Evolutionary conservation across 2,888 invertebrate species (phyloP).

Genomic region (Ochropleura leucogaster): DNA sequence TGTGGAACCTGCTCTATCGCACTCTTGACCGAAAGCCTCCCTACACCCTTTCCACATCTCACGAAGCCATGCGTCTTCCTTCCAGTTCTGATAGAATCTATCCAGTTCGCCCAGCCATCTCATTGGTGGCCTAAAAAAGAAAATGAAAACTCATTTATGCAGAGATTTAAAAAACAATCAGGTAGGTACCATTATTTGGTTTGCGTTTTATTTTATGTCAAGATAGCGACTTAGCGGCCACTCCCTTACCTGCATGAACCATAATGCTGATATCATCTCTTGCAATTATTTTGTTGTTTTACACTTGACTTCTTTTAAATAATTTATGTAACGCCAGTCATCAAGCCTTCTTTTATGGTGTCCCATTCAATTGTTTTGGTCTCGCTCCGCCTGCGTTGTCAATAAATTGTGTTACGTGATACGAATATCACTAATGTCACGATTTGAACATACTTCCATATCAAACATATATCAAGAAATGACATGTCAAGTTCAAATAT

Average conservation of each 20-base stretch:
- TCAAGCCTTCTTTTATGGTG: conserved; percentile 54
- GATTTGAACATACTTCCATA: conserved; percentile 33
- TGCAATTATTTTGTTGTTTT: conserved; percentile 41
- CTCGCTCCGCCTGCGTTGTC: conserved; percentile 61
- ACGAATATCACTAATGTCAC: conserved; percentile 55
- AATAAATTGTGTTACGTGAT: conserved; percentile 67
- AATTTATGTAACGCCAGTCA: conserved; percentile 44
- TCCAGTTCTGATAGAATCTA: too few relatives aligned
- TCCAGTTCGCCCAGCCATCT: too few relatives aligned
- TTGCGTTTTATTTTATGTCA: not conserved
- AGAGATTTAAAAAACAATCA: not conserved
- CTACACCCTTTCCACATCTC: too few relatives aligned
- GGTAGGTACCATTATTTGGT: not conserved
- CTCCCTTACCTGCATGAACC: conserved; percentile 12
- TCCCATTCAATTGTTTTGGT: conserved; percentile 69
- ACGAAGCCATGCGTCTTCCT: too few relatives aligned
- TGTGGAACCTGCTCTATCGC: too few relatives aligned
- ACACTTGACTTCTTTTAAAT: conserved; percentile 46
- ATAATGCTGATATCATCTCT: conserved; percentile 30
- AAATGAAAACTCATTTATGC: not conserved
- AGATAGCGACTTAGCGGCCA: not conserved
- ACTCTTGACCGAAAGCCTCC: too few relatives aligned
- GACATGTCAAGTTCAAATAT: conserved; percentile 44
- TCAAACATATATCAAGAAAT: conserved; percentile 32
- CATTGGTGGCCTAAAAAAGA: too few relatives aligned